Evolutionary conservation across 2,113 vertebrate genomes (phyloP), one percentile per base, ranked within the genome.

Genomic region (Edolisoma coerulescens): DNA sequence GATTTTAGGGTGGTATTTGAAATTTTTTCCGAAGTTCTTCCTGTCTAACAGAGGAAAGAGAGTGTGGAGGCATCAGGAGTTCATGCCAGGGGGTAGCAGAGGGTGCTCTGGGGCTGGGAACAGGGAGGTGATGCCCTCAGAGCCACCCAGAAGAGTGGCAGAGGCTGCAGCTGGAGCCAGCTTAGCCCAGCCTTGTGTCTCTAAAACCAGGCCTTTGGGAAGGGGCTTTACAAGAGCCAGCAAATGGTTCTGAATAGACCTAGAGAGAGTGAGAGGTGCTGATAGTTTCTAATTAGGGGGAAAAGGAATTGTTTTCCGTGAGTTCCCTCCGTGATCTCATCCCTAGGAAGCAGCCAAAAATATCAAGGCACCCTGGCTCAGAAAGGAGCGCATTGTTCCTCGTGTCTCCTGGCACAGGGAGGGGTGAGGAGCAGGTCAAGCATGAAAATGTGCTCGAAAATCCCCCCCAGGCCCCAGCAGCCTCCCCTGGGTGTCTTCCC

Each of bases 391-490:
- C 79, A 54, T 84, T 95, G 90, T 92, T 93, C 78, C 70, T 22
- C 8, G 33, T 5, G 52, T 30, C 18, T 20, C 53, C 21, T 8
- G 10, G 50, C n/a, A 50, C 5, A 75, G 35, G 47, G 10, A 26
- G 74, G 67, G 93, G 87, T 83, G 75, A 96, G 56, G 41, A 68
- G 32, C 70, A 84, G 96, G 96, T 96, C 96, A 96, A 75, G 92
- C 90, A 49, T 49, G 73, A 47, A 83, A 85, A 87, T 8, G 9
- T 3, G 69, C 74, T 15, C 24, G 0, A 49, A 39, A 23, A 26
- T 4, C 24, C 57, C 37, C 68, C 63, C 52, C 42, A 17, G 11
- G 17, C 22, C 64, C 61, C 89, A 49, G 39, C 61, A 74, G 84
- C 28, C 16, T 54, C 18, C 77, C 57, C 74, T 24, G 64, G 53